Base-by-base conservation (phyloP, 2,113 vertebrate species). In the Salminus brasiliensis region DNA sequence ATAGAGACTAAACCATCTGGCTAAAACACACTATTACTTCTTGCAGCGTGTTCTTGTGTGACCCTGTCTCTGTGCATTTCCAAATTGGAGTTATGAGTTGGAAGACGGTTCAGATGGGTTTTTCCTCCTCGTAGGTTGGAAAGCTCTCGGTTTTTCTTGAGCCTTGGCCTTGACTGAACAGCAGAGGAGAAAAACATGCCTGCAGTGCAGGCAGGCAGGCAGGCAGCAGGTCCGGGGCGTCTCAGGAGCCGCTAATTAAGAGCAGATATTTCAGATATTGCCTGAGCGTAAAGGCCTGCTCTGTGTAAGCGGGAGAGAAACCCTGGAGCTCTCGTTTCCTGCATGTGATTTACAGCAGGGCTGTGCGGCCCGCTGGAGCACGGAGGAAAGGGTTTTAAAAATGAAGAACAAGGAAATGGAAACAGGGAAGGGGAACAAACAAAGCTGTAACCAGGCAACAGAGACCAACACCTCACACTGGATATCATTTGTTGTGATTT, bases 401-500 rank as follows among this genome's bases (percentile, higher is more conserved):
- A 62, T 47, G 43, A 69, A 65, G 65, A 63, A 68, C 15, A 30
- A 77, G 60, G 27, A 52, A 36, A 73, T 73, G 21, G 36, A 72
- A 12, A 23, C 9, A 15, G 32, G 45, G 41, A 32, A 45, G 12
- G 59, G 39, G 45, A 45, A n/a, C n/a, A n/a, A 59, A 30, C 41
- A 43, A 52, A 71, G 23, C 23, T 65, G 71, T 80, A 78, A 67
- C 80, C 65, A 53, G 43, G 70, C 80, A 86, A 81, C 67, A 23
- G 21, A 72, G 52, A 47, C 60, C 77, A 68, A 79, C 76, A 55
- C 65, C 45, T 59, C 41, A 36, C 32, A 49, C 59, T 52, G 43
- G 30, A 71, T 63, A 60, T 47, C 32, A 59, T 82, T 78, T 81
- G 43, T 78, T 81, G 57, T 57, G 62, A 66, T 73, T 79, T 79